A percentile compares a stretch with the other conserved stretches of the same genome.
Evolutionary conservation across 2,113 vertebrate genomes (phyloP).

Genomic region (Dasyornis broadbenti): DNA sequence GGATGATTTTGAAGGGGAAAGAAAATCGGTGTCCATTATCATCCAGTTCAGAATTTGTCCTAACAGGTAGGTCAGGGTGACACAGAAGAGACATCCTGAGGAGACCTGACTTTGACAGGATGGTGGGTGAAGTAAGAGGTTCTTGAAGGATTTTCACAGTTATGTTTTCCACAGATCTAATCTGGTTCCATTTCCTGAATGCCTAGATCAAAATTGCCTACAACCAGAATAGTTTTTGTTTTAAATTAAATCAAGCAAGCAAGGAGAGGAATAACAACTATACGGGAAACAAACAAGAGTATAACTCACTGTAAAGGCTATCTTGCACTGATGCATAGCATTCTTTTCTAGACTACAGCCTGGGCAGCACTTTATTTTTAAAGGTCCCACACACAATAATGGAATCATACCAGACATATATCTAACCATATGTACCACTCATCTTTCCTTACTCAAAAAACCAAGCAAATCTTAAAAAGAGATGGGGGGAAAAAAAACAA

Average conservation of each 20-base stretch:
- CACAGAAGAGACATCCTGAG: neutral
- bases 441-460: neutral
- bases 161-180: neutral
- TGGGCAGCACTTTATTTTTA: neutral
- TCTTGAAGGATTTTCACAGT: neutral
- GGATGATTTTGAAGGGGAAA: neutral
- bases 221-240: neutral
- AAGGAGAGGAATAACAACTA: neutral
- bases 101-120: neutral
- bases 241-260: constrained; percentile 20
- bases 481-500: neutral
- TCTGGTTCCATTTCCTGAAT: neutral
- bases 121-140: neutral
- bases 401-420: neutral
- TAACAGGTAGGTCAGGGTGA: neutral
- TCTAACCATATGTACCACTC: neutral
- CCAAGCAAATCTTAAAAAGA: neutral
- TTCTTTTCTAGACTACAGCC: neutral
- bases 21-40: neutral
- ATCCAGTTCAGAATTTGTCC: neutral
- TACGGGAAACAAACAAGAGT: neutral
- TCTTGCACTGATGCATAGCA: neutral
- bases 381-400: neutral
- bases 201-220: neutral
- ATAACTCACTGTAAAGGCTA: neutral